Percentiles rank a stretch among this genome's conserved stretches.
These are phyloP conservation scores for Ischnus inquisitorius DNA, from an alignment of 2,888 invertebrate genomes.

Conservation along the genomic window DNA sequence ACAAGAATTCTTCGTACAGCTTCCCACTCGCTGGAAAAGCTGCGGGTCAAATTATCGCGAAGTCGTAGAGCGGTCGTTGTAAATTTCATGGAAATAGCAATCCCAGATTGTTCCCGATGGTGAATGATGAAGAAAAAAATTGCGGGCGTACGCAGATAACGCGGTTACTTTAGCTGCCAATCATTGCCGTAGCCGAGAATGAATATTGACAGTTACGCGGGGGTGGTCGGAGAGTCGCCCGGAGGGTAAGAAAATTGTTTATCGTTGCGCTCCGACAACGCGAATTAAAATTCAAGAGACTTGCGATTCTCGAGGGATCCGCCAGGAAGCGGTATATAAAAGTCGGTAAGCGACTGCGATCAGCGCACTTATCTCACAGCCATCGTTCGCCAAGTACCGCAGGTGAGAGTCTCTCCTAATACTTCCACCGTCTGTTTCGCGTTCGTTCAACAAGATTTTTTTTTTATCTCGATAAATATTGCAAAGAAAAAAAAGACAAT, in stretches of 20 bases:
- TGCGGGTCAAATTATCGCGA: background rate
- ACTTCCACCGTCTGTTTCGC: background rate
- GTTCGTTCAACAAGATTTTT: background rate
- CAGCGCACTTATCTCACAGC: constrained; percentile 59
- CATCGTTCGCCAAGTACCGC: constrained; percentile 53
- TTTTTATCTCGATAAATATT: background rate
- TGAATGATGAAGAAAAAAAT: constrained; percentile 38
- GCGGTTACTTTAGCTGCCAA: constrained; percentile 76
- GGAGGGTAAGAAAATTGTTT: constrained; percentile 76
- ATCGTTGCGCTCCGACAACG: constrained; percentile 69
- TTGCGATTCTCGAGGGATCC: constrained; percentile 59
- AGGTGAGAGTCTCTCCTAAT: constrained; percentile 47
- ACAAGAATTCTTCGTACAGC: constrained; percentile 6
- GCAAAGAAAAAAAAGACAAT: constrained; percentile 19
- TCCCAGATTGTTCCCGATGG: constrained; percentile 45
- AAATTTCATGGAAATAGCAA: constrained; percentile 6
- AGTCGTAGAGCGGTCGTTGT: background rate
- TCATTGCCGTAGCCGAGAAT: constrained; percentile 70
- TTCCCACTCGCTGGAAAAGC: constrained; percentile 41
- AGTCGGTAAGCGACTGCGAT: constrained; percentile 50
- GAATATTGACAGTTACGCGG: constrained; percentile 75
- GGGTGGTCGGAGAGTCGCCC: constrained; percentile 42
- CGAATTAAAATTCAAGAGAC: constrained; percentile 79
- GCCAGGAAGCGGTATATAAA: constrained; percentile 74
- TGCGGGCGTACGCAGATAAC: constrained; percentile 69